Percentiles rank a stretch among this genome's conserved stretches.
These are phyloP conservation scores for Pitangus sulphuratus DNA, from an alignment of 2,797 vertebrate genomes.

Conservation along the genomic window DNA sequence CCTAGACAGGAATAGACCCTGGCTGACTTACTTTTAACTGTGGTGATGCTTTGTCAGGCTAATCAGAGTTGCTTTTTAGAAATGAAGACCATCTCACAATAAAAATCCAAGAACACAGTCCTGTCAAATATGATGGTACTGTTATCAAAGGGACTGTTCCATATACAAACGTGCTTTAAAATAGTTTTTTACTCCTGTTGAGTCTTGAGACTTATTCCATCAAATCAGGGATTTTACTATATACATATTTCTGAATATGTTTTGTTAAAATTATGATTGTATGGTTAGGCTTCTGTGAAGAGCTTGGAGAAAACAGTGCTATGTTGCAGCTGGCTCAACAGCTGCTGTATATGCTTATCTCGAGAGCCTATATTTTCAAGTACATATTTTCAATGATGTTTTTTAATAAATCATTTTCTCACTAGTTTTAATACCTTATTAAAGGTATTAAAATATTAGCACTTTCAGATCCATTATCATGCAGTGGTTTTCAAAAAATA, in stretches of 20 bases:
- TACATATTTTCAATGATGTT: slow-evolving; percentile 25
- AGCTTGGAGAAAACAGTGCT: slow-evolving; percentile 27
- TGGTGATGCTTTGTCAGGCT: not conserved
- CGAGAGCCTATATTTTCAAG: slow-evolving; percentile 43
- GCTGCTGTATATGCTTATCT: slow-evolving; percentile 52
- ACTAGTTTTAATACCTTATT: slow-evolving; percentile 40
- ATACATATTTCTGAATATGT: not conserved
- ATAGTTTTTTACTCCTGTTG: not conserved
- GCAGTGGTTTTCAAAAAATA: slow-evolving; percentile 7
- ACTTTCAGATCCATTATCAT: slow-evolving; percentile 43
- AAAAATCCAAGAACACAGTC: not conserved
- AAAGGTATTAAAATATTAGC: slow-evolving; percentile 44
- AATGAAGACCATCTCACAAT: not conserved
- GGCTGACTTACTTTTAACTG: not conserved
- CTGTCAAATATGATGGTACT: not conserved
- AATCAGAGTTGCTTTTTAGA: not conserved
- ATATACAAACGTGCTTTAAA: not conserved
- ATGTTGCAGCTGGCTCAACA: slow-evolving; percentile 49
- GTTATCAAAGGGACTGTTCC: not conserved
- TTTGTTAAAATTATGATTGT: slow-evolving; percentile 35
- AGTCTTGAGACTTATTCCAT: not conserved
- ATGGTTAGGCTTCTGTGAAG: slow-evolving; percentile 12
- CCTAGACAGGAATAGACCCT: not conserved
- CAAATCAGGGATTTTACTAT: slow-evolving; percentile 9
- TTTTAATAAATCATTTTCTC: slow-evolving; percentile 34